Evolutionary conservation across 2,888 invertebrate genomes (phyloP).

Genomic region (Troglohyphantes excavatus): DNA sequence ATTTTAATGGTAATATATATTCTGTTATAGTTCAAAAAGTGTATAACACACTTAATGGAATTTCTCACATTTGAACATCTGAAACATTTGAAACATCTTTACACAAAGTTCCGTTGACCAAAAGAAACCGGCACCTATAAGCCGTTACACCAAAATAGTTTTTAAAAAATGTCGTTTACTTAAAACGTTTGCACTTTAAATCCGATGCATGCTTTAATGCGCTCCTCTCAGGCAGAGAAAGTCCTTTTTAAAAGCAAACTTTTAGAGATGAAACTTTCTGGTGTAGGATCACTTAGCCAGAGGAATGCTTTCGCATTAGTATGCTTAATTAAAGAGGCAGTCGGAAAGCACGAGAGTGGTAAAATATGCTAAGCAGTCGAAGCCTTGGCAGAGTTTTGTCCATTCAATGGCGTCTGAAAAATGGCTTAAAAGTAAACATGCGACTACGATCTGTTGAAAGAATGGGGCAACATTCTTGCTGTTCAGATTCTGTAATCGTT

Average conservation of each 20-base stretch:
- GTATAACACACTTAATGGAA: no score
- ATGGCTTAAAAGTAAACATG: conserved; percentile 23
- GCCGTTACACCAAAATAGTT: no score
- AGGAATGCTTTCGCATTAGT: conserved; percentile 53
- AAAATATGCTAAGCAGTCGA: conserved; percentile 63
- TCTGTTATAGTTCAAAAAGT: no score
- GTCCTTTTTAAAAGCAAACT: conserved; percentile 35
- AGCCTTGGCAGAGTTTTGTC: neutral
- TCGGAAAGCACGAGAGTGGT: conserved; percentile 17
- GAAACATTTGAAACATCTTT: no score
- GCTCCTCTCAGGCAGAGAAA: neutral
- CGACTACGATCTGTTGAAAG: neutral
- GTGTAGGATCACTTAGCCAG: conserved; percentile 26
- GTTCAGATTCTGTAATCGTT: no score
- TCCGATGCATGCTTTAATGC: neutral
- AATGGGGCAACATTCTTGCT: no score
- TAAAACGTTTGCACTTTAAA: conserved; percentile 21
- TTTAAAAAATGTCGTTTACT: neutral
- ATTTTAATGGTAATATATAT: no score
- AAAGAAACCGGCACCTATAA: neutral
- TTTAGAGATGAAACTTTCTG: conserved; percentile 6
- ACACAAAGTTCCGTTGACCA: no score
- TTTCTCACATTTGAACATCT: no score
- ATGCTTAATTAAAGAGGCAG: conserved; percentile 59
- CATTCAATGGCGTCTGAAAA: conserved; percentile 1